Percentiles rank a stretch among this genome's conserved stretches.
phyloP scores from a whole-genome alignment of 1,140 invertebrate genomes.

The Leucophenga varia region DNA sequence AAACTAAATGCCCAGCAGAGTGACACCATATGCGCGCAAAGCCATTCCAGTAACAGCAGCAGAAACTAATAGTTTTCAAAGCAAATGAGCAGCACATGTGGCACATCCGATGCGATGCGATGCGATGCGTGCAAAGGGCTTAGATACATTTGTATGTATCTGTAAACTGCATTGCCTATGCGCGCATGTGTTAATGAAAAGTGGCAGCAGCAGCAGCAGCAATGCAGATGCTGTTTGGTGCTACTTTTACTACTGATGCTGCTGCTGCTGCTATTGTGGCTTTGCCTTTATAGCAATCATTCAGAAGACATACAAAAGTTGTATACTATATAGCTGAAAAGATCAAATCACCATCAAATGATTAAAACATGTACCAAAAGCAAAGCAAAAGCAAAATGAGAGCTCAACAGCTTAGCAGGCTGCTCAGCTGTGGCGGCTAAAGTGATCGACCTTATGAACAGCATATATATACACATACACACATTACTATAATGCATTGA shows the following conservation, averaged over 20 bases:
- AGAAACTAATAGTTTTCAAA: slow-evolving; percentile 49
- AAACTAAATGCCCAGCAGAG: slow-evolving; percentile 44
- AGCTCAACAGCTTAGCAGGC: background rate
- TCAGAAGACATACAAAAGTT: slow-evolving; percentile 25
- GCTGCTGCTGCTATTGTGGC: slow-evolving; percentile 29
- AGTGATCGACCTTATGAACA: slow-evolving; percentile 50
- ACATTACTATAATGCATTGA: too few species aligned
- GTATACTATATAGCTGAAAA: slow-evolving; percentile 24
- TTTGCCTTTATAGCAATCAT: slow-evolving; percentile 43
- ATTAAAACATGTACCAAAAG: slow-evolving; percentile 15
- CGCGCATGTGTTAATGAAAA: slow-evolving; percentile 15
- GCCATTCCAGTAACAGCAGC: slow-evolving; percentile 2
- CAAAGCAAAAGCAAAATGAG: slow-evolving; percentile 11
- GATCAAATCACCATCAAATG: slow-evolving; percentile 50
- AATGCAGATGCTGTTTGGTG: background rate
- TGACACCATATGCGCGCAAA: too few species aligned
- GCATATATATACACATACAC: too few species aligned
- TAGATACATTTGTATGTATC: too few species aligned
- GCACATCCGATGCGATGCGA: slow-evolving; percentile 14
- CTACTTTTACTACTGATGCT: slow-evolving; percentile 7
- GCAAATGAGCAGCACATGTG: slow-evolving; percentile 49
- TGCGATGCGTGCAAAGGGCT: too few species aligned
- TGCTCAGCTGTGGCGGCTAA: too few species aligned
- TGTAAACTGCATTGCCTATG: slow-evolving; percentile 20
- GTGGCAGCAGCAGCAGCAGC: too few species aligned